Conservation (phyloP, 2,888 invertebrate species). For the Drosophila glabriapex region DNA sequence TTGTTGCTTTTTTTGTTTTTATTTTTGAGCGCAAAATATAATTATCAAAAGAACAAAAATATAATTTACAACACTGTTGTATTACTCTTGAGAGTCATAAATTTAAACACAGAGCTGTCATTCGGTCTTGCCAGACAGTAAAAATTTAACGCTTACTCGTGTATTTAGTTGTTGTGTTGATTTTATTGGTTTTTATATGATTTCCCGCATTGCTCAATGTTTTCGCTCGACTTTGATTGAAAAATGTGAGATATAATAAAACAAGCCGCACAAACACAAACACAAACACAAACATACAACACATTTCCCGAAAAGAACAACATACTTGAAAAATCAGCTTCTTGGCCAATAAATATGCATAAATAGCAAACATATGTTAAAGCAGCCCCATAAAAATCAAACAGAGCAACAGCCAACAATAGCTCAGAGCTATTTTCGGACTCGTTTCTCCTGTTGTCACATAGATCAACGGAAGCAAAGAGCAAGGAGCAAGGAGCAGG, state of each 20-base stretch:
- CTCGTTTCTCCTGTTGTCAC: conserved; percentile 1
- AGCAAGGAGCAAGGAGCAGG: conserved; percentile 2
- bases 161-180: conserved; percentile 2
- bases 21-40: background rate
- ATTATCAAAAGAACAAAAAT: background rate
- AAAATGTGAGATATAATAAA: conserved; percentile 17
- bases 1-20: background rate
- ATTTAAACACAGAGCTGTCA: background rate
- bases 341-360: conserved; percentile 28
- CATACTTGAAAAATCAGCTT: conserved; percentile 26
- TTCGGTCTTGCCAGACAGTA: background rate
- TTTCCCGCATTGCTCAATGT: background rate
- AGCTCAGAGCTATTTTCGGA: conserved; percentile 34
- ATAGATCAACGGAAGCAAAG: conserved; percentile 3
- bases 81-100: background rate
- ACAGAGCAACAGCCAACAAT: conserved; percentile 34
- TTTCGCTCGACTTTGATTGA: conserved; percentile 13
- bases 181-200: conserved; percentile 1
- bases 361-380: conserved; percentile 46
- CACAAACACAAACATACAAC: background rate
- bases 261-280: background rate
- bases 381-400: conserved; percentile 31
- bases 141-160: background rate
- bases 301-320: conserved; percentile 1
- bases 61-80: background rate